phyloP scores from a whole-genome alignment of 2,797 vertebrate species.

The Cercopithecus petaurista region DNA sequence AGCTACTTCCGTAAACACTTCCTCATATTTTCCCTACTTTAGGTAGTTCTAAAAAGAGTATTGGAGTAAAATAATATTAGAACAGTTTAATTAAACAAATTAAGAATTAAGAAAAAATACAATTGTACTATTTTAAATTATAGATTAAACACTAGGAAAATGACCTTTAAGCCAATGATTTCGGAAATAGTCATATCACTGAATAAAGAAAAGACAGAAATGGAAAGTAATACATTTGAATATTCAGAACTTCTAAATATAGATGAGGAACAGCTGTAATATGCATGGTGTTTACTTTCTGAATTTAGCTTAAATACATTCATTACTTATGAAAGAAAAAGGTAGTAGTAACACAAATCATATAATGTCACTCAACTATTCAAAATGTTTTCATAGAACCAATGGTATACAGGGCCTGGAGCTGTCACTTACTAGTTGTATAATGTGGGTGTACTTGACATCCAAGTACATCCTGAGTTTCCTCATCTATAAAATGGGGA shows the following conservation, averaged over 20 bases:
- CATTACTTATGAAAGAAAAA: not conserved
- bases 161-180: not conserved
- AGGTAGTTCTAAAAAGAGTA: not conserved
- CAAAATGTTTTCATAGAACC: not conserved
- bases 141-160: not conserved
- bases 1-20: not conserved
- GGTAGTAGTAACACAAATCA: not conserved
- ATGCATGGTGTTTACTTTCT: not conserved
- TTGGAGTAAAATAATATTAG: not conserved
- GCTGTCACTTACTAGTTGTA: not conserved
- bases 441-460: not conserved
- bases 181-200: not conserved
- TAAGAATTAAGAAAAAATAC: not conserved
- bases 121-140: not conserved
- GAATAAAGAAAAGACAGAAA: not conserved
- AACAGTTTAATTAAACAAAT: slow-evolving; percentile 43
- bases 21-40: not conserved
- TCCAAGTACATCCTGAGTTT: not conserved
- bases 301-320: not conserved
- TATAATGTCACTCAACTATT: not conserved
- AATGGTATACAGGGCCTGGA: not conserved
- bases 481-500: not conserved
- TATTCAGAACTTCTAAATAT: not conserved
- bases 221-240: not conserved
- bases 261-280: not conserved